Base-by-base conservation (phyloP, 2,113 vertebrate species). In the Mohoua ochrocephala region DNA sequence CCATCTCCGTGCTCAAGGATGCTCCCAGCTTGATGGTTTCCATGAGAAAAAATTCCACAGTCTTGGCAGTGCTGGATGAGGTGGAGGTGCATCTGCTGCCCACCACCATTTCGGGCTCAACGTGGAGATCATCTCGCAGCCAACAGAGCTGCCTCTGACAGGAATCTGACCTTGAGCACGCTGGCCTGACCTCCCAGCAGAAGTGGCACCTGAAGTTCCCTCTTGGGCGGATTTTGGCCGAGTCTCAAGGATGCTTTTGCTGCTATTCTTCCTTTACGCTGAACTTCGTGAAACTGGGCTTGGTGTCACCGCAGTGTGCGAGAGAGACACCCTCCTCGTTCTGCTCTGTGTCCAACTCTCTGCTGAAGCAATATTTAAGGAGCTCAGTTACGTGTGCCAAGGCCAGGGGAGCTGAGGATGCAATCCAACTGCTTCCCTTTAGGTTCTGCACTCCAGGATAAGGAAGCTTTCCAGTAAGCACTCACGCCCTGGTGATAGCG, bases 361-460 rank as follows among this genome's bases (percentile, higher is more conserved):
- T 54, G 78, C 41, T 96, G 76, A 85, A 90, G 35, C 45, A 94
- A 47, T 80, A 87, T 95, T 87, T 94, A 75, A 71, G 84, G 47
- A 94, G 33, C 16, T 79, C 47, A 11, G 41, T 42, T 90, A 39
- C 2, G 23, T 35, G 64, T 81, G 53, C 71, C 2, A 45, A 80
- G 86, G 87, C 54, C 68, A 33, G 23, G 35, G 39, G 33, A 85
- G 60, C 27, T 74, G 73, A 78, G 60, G 42, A 92, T 67, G 68
- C 19, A 47, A 33, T 88, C 41, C 47, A 77, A 3, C 8, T 56
- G 11, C 56, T 81, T 93, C 64, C 85, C 27, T 84, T 78, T 54
- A 63, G 35, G 35, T 61, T 70, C 49, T 78, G 49, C 35, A n/a
- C 77, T 52, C 49, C 13, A 14, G 47, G 17, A 37, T 60, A 42